Evolutionary conservation across 2,888 invertebrate species (phyloP).

Genomic region (Girardia tigrina): DNA sequence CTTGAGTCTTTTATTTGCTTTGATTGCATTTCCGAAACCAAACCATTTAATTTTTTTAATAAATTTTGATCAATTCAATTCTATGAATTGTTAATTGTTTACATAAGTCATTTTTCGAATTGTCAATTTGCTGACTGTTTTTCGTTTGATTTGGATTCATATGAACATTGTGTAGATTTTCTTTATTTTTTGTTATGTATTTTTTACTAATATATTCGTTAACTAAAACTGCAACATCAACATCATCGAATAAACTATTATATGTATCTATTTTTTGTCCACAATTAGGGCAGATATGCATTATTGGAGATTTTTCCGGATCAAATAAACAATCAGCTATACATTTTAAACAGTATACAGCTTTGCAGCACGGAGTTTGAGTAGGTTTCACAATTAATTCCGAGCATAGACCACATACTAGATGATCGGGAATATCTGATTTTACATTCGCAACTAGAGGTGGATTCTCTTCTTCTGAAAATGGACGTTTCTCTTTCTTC

Average conservation of each 20-base stretch:
- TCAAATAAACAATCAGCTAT: slow-evolving; percentile 9
- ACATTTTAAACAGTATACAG: neutral
- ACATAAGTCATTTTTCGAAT: too few species aligned
- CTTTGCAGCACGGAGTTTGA: neutral
- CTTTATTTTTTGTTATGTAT: too few species aligned
- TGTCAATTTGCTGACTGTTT: too few species aligned
- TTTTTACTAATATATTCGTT: too few species aligned
- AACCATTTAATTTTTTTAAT: too few species aligned
- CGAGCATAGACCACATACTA: neutral
- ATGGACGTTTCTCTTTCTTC: slow-evolving; percentile 11
- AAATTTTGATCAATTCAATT: too few species aligned
- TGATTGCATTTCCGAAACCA: too few species aligned
- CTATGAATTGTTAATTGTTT: too few species aligned
- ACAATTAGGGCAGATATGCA: neutral
- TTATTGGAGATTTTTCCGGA: neutral
- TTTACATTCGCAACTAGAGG: neutral
- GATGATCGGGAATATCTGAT: neutral
- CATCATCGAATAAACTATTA: neutral
- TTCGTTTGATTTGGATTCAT: too few species aligned
- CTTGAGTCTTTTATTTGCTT: too few species aligned
- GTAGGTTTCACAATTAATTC: neutral
- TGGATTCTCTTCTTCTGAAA: neutral
- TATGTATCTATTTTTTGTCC: neutral
- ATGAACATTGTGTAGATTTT: too few species aligned
- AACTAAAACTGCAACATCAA: too few species aligned